Percentiles rank a stretch among this genome's conserved stretches.
phyloP scores from a whole-genome alignment of 2,797 vertebrate genomes.

The Schizopygopsis pylzovi region DNA sequence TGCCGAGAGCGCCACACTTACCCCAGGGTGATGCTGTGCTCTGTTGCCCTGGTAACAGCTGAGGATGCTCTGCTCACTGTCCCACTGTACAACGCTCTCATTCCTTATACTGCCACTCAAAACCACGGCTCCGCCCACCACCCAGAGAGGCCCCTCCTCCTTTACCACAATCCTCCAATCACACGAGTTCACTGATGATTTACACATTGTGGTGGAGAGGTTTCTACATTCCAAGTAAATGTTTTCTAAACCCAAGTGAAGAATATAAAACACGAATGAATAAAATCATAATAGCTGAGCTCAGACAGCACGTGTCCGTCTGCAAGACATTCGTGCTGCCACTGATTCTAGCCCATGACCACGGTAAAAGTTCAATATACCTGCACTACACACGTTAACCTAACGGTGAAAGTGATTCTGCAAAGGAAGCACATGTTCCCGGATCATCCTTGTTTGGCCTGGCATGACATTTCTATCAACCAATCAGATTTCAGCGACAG shows the following conservation, averaged over 20 bases:
- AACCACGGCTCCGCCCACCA: constrained; percentile 61
- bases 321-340: background rate
- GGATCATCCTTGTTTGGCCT: background rate
- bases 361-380: background rate
- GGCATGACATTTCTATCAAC: background rate
- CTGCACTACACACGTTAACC: background rate
- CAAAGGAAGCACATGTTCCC: background rate
- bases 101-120: constrained; percentile 64
- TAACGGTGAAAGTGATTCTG: background rate
- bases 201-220: constrained; percentile 12
- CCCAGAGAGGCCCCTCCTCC: constrained; percentile 49
- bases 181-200: background rate
- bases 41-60: constrained; percentile 72
- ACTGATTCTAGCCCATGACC: background rate
- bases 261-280: constrained; percentile 9
- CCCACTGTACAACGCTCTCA: constrained; percentile 53
- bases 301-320: background rate
- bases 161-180: constrained; percentile 37
- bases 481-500: background rate
- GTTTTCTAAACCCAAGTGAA: constrained; percentile 21
- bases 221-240: constrained; percentile 1
- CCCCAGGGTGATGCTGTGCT: constrained; percentile 68
- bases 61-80: constrained; percentile 63
- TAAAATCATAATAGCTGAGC: constrained; percentile 4
- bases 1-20: constrained; percentile 62